Evolutionary conservation across 2,113 vertebrate species (phyloP).

Genomic region (Chaetorhynchus papuensis): DNA sequence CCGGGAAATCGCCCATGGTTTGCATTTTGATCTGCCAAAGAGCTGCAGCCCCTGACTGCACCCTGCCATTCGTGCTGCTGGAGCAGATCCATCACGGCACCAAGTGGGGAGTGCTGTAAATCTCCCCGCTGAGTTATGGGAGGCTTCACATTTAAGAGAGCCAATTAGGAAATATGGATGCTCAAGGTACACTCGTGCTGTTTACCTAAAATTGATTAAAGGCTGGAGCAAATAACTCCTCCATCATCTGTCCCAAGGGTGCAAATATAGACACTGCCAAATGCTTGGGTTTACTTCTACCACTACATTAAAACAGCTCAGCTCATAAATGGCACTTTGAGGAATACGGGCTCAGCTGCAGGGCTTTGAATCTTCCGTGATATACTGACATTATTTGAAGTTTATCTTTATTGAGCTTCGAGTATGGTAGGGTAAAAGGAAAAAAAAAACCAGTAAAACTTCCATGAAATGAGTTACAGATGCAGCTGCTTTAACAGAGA

Average conservation of each 20-base stretch:
- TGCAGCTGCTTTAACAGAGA: not conserved
- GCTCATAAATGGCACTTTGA: not conserved
- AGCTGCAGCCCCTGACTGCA: not conserved
- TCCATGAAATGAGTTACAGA: not conserved
- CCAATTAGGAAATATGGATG: not conserved
- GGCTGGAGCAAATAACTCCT: not conserved
- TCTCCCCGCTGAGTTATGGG: not conserved
- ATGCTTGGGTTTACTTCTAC: not conserved
- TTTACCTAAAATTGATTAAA: not conserved
- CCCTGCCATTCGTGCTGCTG: not conserved
- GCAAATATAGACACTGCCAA: not conserved
- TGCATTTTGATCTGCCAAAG: not conserved
- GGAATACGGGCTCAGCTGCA: not conserved
- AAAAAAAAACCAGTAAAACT: not conserved
- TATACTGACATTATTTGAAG: not conserved
- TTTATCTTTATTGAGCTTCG: not conserved
- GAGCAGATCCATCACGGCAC: not conserved
- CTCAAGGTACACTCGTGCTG: not conserved
- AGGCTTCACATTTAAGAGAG: not conserved
- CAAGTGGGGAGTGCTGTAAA: not conserved
- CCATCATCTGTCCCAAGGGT: not conserved
- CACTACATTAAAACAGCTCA: not conserved
- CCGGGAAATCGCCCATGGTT: rapidly evolving
- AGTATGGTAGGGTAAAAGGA: not conserved
- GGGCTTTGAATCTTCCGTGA: not conserved